Evolutionary conservation across 2,888 invertebrate species (phyloP).

Genomic region (Schizotus pectinicornis): DNA sequence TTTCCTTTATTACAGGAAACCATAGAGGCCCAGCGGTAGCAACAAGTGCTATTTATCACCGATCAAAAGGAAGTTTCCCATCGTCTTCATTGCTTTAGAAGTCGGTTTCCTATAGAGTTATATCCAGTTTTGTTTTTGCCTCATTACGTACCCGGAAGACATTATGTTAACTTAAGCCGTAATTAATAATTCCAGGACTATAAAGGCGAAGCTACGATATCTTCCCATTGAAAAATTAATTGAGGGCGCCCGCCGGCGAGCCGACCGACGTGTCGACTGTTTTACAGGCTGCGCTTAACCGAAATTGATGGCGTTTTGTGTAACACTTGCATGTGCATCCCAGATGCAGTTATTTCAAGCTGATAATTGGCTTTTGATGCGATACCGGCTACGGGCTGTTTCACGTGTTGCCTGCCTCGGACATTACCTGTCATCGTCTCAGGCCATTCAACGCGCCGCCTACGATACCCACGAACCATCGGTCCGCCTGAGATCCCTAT

Average conservation of each 20-base stretch:
- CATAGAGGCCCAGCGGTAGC: no score
- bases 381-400: constrained; percentile 5
- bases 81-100: no score
- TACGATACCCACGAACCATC: constrained; percentile 25
- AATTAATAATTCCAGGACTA: no score
- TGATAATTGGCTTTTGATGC: constrained; percentile 28
- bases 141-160: no score
- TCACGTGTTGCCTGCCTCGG: constrained; percentile 28
- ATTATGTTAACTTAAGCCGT: no score
- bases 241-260: constrained; percentile 4
- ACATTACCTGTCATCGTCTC: constrained; percentile 29
- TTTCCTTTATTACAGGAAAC: no score
- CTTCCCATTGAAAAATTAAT: constrained; percentile 6
- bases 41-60: no score
- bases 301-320: constrained; percentile 24
- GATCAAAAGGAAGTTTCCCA: no score
- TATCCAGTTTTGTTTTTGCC: no score
- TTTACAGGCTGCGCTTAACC: not conserved
- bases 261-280: constrained; percentile 2
- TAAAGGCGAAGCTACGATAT: no score
- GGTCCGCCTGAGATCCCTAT: constrained; percentile 38
- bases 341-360: constrained; percentile 25
- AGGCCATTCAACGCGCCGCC: constrained; percentile 23
- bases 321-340: constrained; percentile 15
- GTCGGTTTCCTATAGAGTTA: no score